Evolutionary conservation across 2,888 invertebrate genomes (phyloP).

Genomic region (Dynastes tityus): DNA sequence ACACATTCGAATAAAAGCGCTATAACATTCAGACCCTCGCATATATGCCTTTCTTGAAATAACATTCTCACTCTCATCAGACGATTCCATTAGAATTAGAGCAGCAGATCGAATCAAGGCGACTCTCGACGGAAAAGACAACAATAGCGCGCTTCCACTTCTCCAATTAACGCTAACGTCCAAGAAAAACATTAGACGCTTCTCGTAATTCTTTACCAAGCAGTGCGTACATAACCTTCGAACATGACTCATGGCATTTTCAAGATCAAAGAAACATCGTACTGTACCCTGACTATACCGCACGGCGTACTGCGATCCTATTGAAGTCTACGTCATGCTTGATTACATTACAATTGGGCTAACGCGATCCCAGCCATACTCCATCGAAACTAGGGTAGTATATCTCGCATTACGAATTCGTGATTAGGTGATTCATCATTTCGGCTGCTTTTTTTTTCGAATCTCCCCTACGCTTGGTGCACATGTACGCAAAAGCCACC

Average conservation of each 20-base stretch:
- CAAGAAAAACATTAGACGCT: conserved; percentile 3
- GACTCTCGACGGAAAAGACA: neutral
- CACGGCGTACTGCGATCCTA: conserved; percentile 21
- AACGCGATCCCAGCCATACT: conserved; percentile 21
- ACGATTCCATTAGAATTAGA: too few species aligned
- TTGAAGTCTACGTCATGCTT: conserved; percentile 46
- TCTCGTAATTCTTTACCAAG: neutral
- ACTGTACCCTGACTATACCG: neutral
- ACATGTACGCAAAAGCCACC: conserved; percentile 17
- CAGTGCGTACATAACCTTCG: conserved; percentile 43
- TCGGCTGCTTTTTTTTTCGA: conserved; percentile 35
- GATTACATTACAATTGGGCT: conserved; percentile 51
- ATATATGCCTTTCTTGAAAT: too few species aligned
- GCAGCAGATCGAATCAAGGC: too few species aligned
- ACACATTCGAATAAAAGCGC: too few species aligned
- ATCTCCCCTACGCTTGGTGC: conserved; percentile 17
- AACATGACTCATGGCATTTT: conserved; percentile 51
- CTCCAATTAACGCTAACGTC: neutral
- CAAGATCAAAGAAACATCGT: conserved; percentile 50
- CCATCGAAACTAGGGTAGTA: conserved; percentile 49
- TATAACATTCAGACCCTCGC: too few species aligned
- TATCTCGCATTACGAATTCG: conserved; percentile 43
- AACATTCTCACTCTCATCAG: too few species aligned
- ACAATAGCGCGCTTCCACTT: neutral
- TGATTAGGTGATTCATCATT: conserved; percentile 54